These are phyloP conservation scores for Phlogophora meticulosa DNA, from an alignment of 2,888 invertebrate species.

Conservation along the genomic window DNA sequence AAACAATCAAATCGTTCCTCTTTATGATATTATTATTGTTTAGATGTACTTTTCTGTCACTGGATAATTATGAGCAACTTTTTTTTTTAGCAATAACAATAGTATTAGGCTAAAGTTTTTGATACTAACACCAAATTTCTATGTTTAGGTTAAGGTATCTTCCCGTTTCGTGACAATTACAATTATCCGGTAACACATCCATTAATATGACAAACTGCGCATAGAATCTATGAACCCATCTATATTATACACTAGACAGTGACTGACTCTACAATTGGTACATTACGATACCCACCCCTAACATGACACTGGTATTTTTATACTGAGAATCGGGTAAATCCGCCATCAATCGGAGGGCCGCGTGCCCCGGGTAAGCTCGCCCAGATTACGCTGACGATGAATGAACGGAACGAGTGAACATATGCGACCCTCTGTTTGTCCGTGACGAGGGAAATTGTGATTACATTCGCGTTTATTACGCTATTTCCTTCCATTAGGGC, in stretches of 20 bases:
- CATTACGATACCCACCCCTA: conserved; percentile 28
- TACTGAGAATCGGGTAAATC: conserved; percentile 75
- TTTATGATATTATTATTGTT: no score
- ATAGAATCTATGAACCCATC: background rate
- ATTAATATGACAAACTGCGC: no score
- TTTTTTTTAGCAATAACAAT: no score
- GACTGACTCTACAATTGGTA: conserved; percentile 23
- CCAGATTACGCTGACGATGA: conserved; percentile 77
- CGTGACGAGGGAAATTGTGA: conserved; percentile 76
- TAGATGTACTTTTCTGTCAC: no score
- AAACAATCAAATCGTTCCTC: no score
- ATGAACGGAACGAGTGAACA: conserved; percentile 67
- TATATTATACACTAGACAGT: background rate
- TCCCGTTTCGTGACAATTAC: no score
- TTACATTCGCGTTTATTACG: conserved; percentile 81
- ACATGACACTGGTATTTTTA: conserved; percentile 71
- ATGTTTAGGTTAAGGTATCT: no score
- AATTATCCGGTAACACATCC: no score
- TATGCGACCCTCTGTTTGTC: conserved; percentile 68
- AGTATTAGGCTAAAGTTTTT: no score
- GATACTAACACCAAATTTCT: no score
- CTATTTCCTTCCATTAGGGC: conserved; percentile 80
- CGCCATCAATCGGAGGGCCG: conserved; percentile 78
- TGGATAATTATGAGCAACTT: no score
- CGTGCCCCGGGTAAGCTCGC: conserved; percentile 76